These are phyloP conservation scores for Zaprionus camerounensis DNA, from an alignment of 1,140 invertebrate genomes.

Conservation along the genomic window DNA sequence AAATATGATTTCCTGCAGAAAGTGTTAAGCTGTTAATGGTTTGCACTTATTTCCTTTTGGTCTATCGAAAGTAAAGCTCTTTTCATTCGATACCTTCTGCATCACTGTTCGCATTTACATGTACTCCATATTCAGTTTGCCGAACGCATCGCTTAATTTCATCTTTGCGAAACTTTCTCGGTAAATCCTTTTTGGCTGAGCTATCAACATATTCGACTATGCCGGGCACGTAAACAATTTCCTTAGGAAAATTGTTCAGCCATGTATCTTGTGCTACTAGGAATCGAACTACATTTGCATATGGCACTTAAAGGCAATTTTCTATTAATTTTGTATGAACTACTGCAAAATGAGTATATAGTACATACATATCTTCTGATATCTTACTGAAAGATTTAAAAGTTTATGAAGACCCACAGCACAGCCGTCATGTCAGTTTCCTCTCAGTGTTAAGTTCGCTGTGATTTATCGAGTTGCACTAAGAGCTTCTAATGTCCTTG, in stretches of 20 bases:
- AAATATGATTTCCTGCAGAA: background rate
- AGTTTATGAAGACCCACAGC: background rate
- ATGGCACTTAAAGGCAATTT: background rate
- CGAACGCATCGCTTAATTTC: conserved; percentile 1
- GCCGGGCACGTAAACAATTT: conserved; percentile 30
- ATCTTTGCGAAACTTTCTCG: background rate
- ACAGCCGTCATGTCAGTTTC: too few relatives aligned
- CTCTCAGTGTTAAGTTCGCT: too few relatives aligned
- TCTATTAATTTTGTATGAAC: background rate
- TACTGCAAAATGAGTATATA: background rate
- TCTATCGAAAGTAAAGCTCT: background rate
- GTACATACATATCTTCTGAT: background rate
- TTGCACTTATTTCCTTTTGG: background rate
- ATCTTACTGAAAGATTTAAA: background rate
- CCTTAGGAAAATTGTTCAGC: conserved; percentile 7
- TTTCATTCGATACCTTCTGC: background rate
- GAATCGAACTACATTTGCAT: conserved; percentile 1
- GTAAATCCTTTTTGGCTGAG: background rate
- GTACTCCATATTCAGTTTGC: background rate
- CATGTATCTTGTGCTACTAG: background rate
- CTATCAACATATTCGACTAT: conserved; percentile 1
- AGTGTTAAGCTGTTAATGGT: background rate
- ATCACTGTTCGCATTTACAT: background rate
- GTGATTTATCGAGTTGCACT: background rate
- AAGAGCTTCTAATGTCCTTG: background rate